Evolutionary conservation across 1,140 invertebrate species (phyloP), one percentile per base, ranked within the genome.

Genomic region (Probaryconus sp.): DNA sequence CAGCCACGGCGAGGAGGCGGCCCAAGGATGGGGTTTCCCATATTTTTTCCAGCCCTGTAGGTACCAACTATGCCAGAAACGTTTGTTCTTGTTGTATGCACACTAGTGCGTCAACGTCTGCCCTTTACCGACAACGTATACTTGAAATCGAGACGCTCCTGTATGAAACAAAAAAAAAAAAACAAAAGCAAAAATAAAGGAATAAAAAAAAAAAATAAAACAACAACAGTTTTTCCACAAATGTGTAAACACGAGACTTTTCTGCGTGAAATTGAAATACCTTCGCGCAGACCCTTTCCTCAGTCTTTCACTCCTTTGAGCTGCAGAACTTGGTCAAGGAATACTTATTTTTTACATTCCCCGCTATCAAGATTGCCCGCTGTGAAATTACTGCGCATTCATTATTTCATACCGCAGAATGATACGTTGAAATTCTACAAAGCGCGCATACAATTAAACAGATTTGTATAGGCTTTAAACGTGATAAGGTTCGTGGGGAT

Each of bases 1-100:
- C 45, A 70, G 48, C 28, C 47, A 10, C 58, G 21, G 33, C 74
- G 55, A 60, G 60, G 65, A 31, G 28, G 55, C 20, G 21, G 5
- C 69, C 50, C 63, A 83, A 85, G 81, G 78, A 81, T 79, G 82
- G 71, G 79, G 61, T 79, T 82, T 79, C 65, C 80, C 79, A 82
- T 82, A 82, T 86, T 84, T 84, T 85, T 86, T 85, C 84, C 83
- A 85, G 51, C 71, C 77, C 78, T 75, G 76, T 84, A 80, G 83
- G 69, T 83, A 79, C 78, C 81, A 82, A 81, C 80, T 83, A 85
- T 84, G 82, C 80, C 79, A 81, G 79, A 84, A 86, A 84, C 82
- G 80, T 85, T 85, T 86, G 82, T 85, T 85, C 74, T 79, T 80
- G 55, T 71, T 73, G 73, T 65, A 43, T 63, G 60, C 69, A 69